Evolutionary conservation across 1,140 invertebrate genomes (phyloP), one percentile per base, ranked within the genome.

Genomic region (Patella vulgata): DNA sequence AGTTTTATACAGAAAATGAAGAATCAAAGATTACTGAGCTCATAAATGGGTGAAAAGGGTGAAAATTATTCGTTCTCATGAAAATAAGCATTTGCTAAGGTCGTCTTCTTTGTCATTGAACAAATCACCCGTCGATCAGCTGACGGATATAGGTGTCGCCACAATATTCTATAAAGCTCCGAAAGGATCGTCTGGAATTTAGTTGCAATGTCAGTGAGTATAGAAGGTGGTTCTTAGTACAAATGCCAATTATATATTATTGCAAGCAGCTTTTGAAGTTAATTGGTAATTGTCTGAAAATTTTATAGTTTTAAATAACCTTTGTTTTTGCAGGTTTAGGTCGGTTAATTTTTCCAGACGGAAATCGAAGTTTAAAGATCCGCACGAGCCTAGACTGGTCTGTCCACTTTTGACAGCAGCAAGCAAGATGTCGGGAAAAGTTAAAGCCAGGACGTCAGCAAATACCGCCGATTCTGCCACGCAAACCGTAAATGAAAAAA

Each of bases 401-500:
- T 62, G 54, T 60, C 58, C 54, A 64, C 33, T 74, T 36, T 71
- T 71, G 74, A 77, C 73, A 71, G 73, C 50, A 42, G 40, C 30
- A 43, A 44, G 50, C 57, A 83, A 63, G 73, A 86, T 86, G 85
- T 85, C 84, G 51, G 84, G 83, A 50, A 85, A 84, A 79, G 73
- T 85, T 40, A 84, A 77, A 66, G 77, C 82, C 53, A 75, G 81
- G 73, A 72, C 69, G 60, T 81, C 86, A 48, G 82, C 84, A 19
- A 87, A 87, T 77, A 71, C 84, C 27, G 75, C 84, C 14, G 87
- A 87, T 63, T 78, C 84, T 54, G 81, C 84, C 12, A 85, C 84
- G 11, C 67, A 86, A 43, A 82, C 81, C 54, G 73, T 87, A 33
- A 89, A 88, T 77, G 88, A 89, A 68, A 81, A 80, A 66, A 88